Evolutionary conservation across 1,140 invertebrate species (phyloP).

Genomic region (Homalodisca vitripennis): DNA sequence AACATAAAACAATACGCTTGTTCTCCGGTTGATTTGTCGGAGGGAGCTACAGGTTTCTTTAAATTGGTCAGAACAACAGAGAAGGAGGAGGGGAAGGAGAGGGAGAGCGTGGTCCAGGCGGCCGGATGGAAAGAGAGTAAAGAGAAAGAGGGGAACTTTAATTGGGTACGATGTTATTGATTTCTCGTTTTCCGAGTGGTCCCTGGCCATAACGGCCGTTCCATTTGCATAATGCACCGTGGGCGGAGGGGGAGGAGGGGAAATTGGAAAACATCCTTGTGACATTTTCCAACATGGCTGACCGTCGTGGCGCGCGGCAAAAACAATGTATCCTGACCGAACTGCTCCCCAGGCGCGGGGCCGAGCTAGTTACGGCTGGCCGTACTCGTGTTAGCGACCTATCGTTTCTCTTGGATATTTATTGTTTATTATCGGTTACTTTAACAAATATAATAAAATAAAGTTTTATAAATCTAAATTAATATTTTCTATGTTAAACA

Average conservation of each 20-base stretch:
- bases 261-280: slow-evolving; percentile 39
- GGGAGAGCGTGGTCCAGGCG: background rate
- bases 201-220: slow-evolving; percentile 29
- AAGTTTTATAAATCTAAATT: too few relatives aligned
- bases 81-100: background rate
- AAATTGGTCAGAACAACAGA: slow-evolving; percentile 29
- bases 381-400: too few relatives aligned
- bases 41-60: slow-evolving; percentile 21
- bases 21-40: background rate
- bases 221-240: slow-evolving; percentile 29
- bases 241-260: slow-evolving; percentile 10
- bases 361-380: too few relatives aligned
- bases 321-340: slow-evolving; percentile 8
- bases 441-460: too few relatives aligned
- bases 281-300: slow-evolving; percentile 40
- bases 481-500: too few relatives aligned
- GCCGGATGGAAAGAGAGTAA: background rate
- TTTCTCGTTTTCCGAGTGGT: slow-evolving; percentile 31
- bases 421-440: too few relatives aligned
- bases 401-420: too few relatives aligned
- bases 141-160: slow-evolving; percentile 21
- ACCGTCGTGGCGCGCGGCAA: slow-evolving; percentile 21
- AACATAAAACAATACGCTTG: slow-evolving; percentile 12
- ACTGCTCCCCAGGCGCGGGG: too few relatives aligned
- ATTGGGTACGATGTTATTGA: slow-evolving; percentile 29